Conservation (phyloP, 2,888 invertebrate species). For the Rotaria sp. region DNA sequence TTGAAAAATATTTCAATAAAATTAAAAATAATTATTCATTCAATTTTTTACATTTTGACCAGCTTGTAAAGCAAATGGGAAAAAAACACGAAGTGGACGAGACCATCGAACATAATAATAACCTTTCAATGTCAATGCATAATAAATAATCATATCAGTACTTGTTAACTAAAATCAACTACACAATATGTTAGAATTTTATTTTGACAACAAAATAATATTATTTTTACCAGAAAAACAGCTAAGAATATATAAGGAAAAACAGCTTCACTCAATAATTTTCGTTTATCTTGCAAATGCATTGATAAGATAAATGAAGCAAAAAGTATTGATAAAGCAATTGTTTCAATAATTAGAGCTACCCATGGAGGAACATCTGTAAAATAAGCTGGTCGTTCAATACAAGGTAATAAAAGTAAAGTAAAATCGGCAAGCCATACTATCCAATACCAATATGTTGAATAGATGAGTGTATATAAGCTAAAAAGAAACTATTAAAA, state of each 20-base stretch:
- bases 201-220: too few species aligned
- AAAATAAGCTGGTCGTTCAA: neutral
- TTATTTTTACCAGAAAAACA: neutral
- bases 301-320: neutral
- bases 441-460: neutral
- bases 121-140: neutral
- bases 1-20: neutral
- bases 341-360: neutral
- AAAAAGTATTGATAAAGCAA: neutral
- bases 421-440: neutral
- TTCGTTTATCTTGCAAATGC: neutral
- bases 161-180: neutral
- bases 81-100: neutral
- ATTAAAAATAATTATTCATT: too few species aligned
- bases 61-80: neutral
- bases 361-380: neutral
- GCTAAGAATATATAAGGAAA: neutral
- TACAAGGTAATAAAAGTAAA: neutral
- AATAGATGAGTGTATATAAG: neutral
- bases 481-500: neutral
- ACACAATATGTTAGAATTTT: too few species aligned
- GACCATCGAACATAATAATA: neutral
- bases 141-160: slow-evolving; percentile 15
- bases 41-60: neutral
- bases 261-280: neutral